Evolutionary conservation across 2,888 invertebrate genomes (phyloP).

Genomic region (Callinectes sapidus): DNA sequence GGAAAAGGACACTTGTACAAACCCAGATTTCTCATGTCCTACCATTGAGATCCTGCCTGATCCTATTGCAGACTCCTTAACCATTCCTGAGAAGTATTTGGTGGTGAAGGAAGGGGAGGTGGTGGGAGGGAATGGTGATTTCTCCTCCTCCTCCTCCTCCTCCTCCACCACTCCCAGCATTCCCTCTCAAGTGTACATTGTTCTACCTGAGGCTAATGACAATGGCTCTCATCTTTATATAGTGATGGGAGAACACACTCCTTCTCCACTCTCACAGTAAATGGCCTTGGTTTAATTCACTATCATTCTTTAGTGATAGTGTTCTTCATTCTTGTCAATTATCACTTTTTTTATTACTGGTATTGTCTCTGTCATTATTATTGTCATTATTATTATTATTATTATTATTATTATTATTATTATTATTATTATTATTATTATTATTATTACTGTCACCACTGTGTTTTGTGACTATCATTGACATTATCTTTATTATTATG

Average conservation of each 20-base stretch:
- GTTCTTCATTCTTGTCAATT: background rate
- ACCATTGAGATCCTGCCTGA: slow-evolving; percentile 29
- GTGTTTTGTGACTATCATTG: too few relatives aligned
- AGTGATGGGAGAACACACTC: slow-evolving; percentile 4
- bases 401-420: too few relatives aligned
- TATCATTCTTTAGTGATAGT: too few relatives aligned
- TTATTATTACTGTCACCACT: too few relatives aligned
- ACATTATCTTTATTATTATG: too few relatives aligned
- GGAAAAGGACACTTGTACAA: background rate
- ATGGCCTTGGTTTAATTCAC: too few relatives aligned
- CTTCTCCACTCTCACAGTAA: background rate
- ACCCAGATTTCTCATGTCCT: background rate
- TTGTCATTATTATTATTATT: too few relatives aligned
- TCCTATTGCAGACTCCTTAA: background rate
- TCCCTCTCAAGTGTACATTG: slow-evolving; percentile 43
- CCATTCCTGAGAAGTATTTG: slow-evolving; percentile 29
- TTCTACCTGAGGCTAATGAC: slow-evolving; percentile 41
- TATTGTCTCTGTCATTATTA: too few relatives aligned
- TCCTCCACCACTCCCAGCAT: background rate
- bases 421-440: too few relatives aligned
- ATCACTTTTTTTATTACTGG: background rate
- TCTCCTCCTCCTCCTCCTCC: background rate
- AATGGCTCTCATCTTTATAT: slow-evolving; percentile 46
- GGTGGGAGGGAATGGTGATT: background rate
- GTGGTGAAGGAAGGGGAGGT: slow-evolving; percentile 39